Conservation (phyloP, 2,797 vertebrate genomes). For the Danio albolineatus region DNA sequence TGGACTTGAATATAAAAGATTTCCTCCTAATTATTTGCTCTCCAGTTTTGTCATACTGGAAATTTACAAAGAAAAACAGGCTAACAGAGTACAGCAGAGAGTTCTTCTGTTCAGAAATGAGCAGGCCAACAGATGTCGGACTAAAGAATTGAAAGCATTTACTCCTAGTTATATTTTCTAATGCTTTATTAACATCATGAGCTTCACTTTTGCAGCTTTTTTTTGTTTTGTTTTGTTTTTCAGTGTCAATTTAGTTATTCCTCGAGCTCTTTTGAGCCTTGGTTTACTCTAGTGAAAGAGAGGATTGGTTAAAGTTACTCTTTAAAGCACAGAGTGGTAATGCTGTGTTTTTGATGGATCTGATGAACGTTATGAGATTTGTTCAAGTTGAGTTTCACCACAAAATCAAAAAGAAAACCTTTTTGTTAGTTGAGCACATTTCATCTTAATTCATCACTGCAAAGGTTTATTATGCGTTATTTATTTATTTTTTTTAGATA, state of each 20-base stretch:
- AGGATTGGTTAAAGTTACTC: background rate
- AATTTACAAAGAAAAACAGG: too few relatives aligned
- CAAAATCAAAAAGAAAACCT: background rate
- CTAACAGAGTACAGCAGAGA: too few relatives aligned
- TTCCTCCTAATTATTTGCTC: background rate
- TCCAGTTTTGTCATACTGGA: too few relatives aligned
- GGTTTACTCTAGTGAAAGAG: background rate
- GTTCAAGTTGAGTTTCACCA: background rate
- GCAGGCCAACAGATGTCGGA: too few relatives aligned
- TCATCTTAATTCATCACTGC: too few relatives aligned
- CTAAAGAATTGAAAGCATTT: too few relatives aligned
- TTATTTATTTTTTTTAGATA: too few relatives aligned
- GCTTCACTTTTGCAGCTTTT: background rate
- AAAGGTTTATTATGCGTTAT: too few relatives aligned
- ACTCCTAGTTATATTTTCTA: background rate
- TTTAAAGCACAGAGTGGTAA: too few relatives aligned
- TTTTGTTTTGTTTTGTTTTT: too few relatives aligned
- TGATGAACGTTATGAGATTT: background rate
- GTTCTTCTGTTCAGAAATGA: too few relatives aligned
- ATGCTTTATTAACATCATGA: background rate
- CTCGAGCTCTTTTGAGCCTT: background rate
- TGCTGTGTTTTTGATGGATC: background rate
- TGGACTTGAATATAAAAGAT: background rate
- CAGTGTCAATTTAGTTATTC: too few relatives aligned
- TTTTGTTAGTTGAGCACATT: background rate